Evolutionary conservation across 2,797 vertebrate genomes (phyloP).

Genomic region (Tamandua tetradactyla): DNA sequence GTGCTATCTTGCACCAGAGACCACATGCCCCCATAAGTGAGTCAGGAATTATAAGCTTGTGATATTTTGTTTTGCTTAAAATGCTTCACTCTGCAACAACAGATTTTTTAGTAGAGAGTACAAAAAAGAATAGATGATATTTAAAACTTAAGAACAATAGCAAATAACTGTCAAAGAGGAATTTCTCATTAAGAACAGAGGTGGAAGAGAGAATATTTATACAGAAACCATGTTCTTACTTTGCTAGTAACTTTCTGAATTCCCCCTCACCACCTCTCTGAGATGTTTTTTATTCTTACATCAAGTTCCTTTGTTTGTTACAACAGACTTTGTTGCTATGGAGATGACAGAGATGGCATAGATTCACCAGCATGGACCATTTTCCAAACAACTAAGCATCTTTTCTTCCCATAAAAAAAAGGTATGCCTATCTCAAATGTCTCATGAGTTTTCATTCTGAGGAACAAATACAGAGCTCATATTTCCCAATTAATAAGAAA

Average conservation of each 20-base stretch:
- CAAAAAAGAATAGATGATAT: conserved; percentile 52
- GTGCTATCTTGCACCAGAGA: background rate
- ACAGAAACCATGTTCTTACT: conserved; percentile 44
- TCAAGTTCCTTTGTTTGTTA: conserved; percentile 71
- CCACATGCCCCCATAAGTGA: background rate
- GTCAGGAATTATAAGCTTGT: conserved; percentile 28
- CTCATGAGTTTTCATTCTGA: conserved; percentile 56
- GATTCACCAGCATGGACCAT: conserved; percentile 70
- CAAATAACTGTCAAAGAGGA: conserved; percentile 43
- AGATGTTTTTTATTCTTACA: conserved; percentile 64
- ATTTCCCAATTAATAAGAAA: conserved; percentile 66
- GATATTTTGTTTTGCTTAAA: conserved; percentile 2
- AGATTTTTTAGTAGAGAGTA: conserved; percentile 17
- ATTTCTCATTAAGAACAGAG: conserved; percentile 45
- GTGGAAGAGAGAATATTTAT: conserved; percentile 38
- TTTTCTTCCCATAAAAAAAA: conserved; percentile 70
- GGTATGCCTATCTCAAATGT: conserved; percentile 18
- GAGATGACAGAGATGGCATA: conserved; percentile 75
- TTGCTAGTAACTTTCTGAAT: conserved; percentile 58
- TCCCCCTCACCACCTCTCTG: conserved; percentile 60
- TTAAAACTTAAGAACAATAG: conserved; percentile 61
- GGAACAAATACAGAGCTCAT: conserved; percentile 16
- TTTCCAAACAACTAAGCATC: conserved; percentile 80
- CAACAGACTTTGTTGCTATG: conserved; percentile 80
- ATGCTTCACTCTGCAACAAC: conserved; percentile 1